A percentile compares a stretch with the other conserved stretches of the same genome.
Evolutionary conservation across 2,888 invertebrate species (phyloP).

Genomic region (Anticlea derivata): DNA sequence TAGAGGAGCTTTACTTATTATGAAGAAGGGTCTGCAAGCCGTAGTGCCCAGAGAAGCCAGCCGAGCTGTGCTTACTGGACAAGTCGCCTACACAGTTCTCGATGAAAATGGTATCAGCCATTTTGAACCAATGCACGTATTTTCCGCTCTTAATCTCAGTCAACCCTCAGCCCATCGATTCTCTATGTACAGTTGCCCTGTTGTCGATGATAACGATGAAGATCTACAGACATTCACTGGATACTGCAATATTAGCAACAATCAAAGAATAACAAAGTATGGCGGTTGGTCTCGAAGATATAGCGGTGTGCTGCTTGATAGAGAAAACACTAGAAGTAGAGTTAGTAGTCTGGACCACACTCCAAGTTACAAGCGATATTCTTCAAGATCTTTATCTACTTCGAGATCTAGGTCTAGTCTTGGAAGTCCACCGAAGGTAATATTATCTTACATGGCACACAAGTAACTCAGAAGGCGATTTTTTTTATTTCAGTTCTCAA

Average conservation of each 20-base stretch:
- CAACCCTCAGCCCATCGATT: constrained; percentile 86
- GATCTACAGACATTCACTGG: constrained; percentile 74
- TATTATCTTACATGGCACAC: neutral
- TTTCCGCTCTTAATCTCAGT: constrained; percentile 87
- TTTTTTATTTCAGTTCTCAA: neutral
- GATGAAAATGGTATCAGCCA: constrained; percentile 90
- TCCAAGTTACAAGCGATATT: constrained; percentile 82
- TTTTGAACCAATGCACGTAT: constrained; percentile 90
- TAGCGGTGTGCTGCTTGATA: constrained; percentile 68
- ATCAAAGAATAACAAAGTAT: constrained; percentile 72
- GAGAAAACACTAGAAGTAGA: constrained; percentile 70
- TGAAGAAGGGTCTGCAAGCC: constrained; percentile 89
- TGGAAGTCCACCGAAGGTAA: constrained; percentile 79
- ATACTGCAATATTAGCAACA: constrained; percentile 76
- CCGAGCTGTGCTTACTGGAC: constrained; percentile 88
- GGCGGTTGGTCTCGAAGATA: constrained; percentile 75
- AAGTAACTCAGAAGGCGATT: too few species aligned
- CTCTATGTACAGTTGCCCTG: constrained; percentile 86
- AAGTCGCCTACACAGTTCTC: constrained; percentile 89
- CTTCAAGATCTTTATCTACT: constrained; percentile 64
- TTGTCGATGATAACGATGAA: constrained; percentile 80
- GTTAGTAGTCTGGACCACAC: constrained; percentile 80
- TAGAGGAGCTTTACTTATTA: constrained; percentile 86
- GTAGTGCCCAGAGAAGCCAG: constrained; percentile 91
- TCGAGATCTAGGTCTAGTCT: constrained; percentile 77